Conservation (phyloP, 2,113 vertebrate species). For the Epinephelus cyanopodus region DNA sequence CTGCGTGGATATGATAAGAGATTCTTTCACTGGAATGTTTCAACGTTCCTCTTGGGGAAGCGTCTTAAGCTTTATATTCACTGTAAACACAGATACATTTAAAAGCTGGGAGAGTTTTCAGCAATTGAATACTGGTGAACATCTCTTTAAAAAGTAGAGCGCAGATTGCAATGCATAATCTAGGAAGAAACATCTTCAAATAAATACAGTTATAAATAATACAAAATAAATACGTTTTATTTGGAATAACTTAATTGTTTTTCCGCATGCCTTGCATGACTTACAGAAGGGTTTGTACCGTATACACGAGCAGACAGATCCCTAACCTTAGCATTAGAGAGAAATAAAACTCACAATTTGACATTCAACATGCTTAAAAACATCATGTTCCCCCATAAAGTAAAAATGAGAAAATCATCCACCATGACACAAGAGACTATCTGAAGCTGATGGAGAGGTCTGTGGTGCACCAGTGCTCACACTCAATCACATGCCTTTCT, state of each 20-base stretch:
- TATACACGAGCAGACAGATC: constrained; percentile 41
- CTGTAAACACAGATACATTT: constrained; percentile 60
- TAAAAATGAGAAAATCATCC: constrained; percentile 23
- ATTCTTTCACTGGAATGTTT: constrained; percentile 69
- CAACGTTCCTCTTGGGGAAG: constrained; percentile 35
- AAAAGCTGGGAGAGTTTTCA: constrained; percentile 34
- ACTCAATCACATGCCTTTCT: constrained; percentile 37
- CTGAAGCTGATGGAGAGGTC: constrained; percentile 21
- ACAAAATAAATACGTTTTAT: constrained; percentile 67
- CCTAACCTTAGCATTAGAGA: constrained; percentile 12
- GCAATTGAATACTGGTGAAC: constrained; percentile 49
- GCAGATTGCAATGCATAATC: constrained; percentile 39
- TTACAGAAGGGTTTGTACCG: constrained; percentile 39
- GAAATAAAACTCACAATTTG: constrained; percentile 20
- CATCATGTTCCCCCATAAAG: neutral
- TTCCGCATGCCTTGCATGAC: constrained; percentile 42
- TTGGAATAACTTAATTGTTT: constrained; percentile 48
- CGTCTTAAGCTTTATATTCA: constrained; percentile 21
- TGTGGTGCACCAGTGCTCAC: constrained; percentile 33
- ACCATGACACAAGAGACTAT: constrained; percentile 13
- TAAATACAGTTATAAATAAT: constrained; percentile 69
- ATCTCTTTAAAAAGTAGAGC: constrained; percentile 56
- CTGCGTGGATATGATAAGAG: constrained; percentile 33
- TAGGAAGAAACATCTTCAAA: constrained; percentile 56
- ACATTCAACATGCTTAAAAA: constrained; percentile 65